Evolutionary conservation across 2,113 vertebrate genomes (phyloP).

Genomic region (Rafetus swinhoei): DNA sequence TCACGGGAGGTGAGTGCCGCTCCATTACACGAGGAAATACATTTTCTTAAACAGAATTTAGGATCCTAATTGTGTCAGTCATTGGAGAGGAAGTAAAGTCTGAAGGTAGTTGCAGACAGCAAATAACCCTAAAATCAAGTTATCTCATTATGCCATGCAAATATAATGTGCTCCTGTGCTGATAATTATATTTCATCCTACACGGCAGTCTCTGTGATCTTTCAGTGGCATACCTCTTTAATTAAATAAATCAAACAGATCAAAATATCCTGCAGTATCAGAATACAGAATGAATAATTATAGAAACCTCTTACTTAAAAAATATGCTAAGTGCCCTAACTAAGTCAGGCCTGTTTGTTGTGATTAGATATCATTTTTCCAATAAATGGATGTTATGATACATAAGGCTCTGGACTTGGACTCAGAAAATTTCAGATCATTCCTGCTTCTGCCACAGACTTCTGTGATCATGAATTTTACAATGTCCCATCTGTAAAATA

Average conservation of each 20-base stretch:
- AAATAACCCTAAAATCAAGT: background rate
- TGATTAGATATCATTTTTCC: background rate
- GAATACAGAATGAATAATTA: background rate
- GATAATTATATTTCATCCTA: background rate
- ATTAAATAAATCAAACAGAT: background rate
- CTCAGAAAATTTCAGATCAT: background rate
- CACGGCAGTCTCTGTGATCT: background rate
- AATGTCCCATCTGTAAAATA: background rate
- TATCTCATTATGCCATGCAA: background rate
- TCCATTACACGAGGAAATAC: background rate
- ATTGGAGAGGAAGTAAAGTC: background rate
- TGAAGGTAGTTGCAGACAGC: background rate
- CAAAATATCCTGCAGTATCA: background rate
- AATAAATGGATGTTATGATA: background rate
- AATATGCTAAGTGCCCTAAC: background rate
- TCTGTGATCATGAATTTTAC: background rate
- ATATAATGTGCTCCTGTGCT: background rate
- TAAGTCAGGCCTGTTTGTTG: background rate
- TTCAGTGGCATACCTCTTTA: background rate
- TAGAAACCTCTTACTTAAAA: background rate
- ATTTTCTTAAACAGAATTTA: constrained; percentile 1
- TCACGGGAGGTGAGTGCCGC: too few species aligned
- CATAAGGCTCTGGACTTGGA: background rate
- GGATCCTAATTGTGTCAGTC: constrained; percentile 26
- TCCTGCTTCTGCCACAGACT: background rate